Evolutionary conservation across 2,113 vertebrate genomes (phyloP), one percentile per base, ranked within the genome.

Genomic region (Quiscalus mexicanus): DNA sequence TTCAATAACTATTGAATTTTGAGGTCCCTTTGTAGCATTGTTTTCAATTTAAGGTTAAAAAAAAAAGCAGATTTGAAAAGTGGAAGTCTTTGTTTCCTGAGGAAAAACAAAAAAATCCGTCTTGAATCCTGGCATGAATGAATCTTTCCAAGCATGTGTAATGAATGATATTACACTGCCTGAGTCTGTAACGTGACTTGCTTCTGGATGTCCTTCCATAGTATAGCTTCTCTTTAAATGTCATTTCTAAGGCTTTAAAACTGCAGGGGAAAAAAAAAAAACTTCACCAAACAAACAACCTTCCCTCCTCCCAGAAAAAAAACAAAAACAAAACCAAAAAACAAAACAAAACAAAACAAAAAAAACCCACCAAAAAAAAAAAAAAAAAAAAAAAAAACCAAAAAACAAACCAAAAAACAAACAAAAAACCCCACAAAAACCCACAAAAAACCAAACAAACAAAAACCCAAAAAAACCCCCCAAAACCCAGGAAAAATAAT

Each of bases 111-210:
- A 91, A 85, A 93, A 69, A 27, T 63, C 53, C 4, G 21, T 90
- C 84, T 82, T 92, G 73, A 75, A 92, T 79, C 52, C 50, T 87
- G 70, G 65, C 47, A 84, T 92, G 74, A 82, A 96, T 68, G 35
- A 93, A 93, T 84, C 67, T 91, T 89, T 71, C 93, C 68, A 94
- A 87, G 62, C 77, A 47, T 69, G 23, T 52, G n/a, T 93, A 83
- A 77, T 90, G 68, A 96, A 87, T 37, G 58, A 90, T 86, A 87
- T 93, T 84, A 31, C 39, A 58, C 62, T 77, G 19, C 50, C 81
- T 42, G 10, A 94, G 37, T 49, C 84, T 77, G 59, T 56, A 87
- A 79, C 12, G 27, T 92, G 77, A 92, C 83, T 77, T 89, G 70
- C 42, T 93, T 94, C 84, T 65, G 89, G 65, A 93, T 77, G 49